Evolutionary conservation across 2,888 invertebrate genomes (phyloP), one percentile per base, ranked within the genome.

Genomic region (Pardosa pseudoannulata): DNA sequence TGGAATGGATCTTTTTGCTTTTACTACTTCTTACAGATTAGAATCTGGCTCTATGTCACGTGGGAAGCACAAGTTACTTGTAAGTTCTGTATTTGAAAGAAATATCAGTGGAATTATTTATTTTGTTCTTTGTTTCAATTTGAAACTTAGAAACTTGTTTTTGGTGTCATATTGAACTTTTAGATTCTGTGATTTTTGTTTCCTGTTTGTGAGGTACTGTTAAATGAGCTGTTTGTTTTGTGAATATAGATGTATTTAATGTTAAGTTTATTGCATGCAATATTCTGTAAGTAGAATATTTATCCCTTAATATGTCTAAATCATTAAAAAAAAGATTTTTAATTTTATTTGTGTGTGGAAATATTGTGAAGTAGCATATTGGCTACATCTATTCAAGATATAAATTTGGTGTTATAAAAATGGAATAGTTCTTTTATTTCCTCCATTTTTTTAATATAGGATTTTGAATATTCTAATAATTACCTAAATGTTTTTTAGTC

Each of bases 191-290:
- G 56, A 56, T 56, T 56, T 46, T 23, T 16, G 46, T 46, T 46
- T 46, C 16, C 16, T 6, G 16, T 1, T 56, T 23, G 7, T 56
- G 23, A 56, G 23, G 19, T 56, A 23, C 1, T 73, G 73, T 75
- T 64, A 9, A 75, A 19, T 74, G 62, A 65, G 13, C 29, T 41
- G 19, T 46, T 68, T 76, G 76, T 78, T 68, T 68, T 68, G 76
- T 78, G 68, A 50, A 78, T 50, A 41, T 68, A 68, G 50, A 50
- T 68, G 50, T 78, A 31, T 5, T 41, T 65, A 9, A 31, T 41
- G 36, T 75, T 41, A 23, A 56, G 56, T 41, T 68, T 50, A 28
- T 46, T 28, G 31, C 65, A n/a, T 75, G 41, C 27, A 65, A 41
- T 65, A 31, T 29, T 29, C n/a, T 1, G 16, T 29, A 31, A n/a